Conservation (phyloP, 2,113 vertebrate genomes). For the Murina feae region DNA sequence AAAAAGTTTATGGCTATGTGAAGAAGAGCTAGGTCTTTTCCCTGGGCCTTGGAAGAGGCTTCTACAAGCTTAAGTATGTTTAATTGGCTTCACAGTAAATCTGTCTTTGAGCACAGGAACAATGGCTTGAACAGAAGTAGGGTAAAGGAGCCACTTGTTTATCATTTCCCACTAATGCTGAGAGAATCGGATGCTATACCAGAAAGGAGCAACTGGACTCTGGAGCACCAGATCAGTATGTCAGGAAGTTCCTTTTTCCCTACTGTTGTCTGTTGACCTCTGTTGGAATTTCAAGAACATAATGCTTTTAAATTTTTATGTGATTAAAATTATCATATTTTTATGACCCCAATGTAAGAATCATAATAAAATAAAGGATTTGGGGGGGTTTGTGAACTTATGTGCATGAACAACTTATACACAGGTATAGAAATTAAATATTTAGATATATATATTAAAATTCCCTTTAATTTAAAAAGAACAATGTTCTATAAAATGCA, state of each 20-base stretch:
- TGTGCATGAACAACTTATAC: not conserved
- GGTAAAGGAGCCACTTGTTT: not conserved
- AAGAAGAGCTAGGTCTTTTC: not conserved
- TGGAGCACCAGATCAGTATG: not conserved
- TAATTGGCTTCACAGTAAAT: not conserved
- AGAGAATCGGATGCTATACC: not conserved
- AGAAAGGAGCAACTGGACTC: not conserved
- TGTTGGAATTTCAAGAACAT: not conserved
- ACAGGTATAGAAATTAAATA: not conserved
- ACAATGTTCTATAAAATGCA: not conserved
- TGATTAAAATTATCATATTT: not conserved
- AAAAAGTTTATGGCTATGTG: not conserved
- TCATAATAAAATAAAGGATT: not conserved
- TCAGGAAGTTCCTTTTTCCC: not conserved
- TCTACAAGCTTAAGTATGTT: not conserved
- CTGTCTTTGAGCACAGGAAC: not conserved
- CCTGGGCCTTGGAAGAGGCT: not conserved
- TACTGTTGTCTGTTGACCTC: not conserved
- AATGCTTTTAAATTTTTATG: not conserved
- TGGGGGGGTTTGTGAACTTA: not conserved
- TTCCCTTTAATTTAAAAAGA: constrained; percentile 1
- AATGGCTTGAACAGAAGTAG: not conserved
- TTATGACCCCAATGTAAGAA: not conserved
- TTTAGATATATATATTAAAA: not conserved
- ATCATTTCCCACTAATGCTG: not conserved